Evolutionary conservation across 2,113 vertebrate species (phyloP).

Genomic region (Plecotus auritus): DNA sequence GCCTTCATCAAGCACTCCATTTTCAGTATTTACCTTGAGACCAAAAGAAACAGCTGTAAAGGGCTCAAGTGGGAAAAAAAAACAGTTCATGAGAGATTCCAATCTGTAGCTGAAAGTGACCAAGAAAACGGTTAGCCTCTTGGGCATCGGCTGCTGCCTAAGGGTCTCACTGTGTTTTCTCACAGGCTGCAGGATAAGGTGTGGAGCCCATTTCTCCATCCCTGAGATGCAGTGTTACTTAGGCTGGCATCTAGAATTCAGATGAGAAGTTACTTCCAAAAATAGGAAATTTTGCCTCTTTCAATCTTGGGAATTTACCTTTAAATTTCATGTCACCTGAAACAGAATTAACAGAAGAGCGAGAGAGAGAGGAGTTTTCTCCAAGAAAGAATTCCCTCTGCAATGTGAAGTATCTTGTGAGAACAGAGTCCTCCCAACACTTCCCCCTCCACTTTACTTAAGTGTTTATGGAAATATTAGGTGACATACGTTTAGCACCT

Average conservation of each 20-base stretch:
- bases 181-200: fast-evolving
- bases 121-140: background rate
- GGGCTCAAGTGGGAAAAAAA: background rate
- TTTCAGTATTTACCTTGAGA: background rate
- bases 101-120: background rate
- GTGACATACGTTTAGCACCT: background rate
- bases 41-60: background rate
- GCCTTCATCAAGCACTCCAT: background rate
- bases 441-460: background rate
- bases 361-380: background rate
- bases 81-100: background rate
- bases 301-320: background rate
- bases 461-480: background rate
- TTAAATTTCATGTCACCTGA: background rate
- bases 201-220: background rate
- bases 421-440: background rate
- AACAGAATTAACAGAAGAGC: background rate
- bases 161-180: background rate
- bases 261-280: background rate
- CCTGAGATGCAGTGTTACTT: too few relatives aligned
- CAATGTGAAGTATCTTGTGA: background rate
- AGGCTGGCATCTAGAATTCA: background rate
- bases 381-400: background rate
- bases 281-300: background rate
- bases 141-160: background rate